A percentile compares a stretch with the other conserved stretches of the same genome.
Conservation (phyloP, 2,113 vertebrate species). For the Tragelaphus strepsiceros region DNA sequence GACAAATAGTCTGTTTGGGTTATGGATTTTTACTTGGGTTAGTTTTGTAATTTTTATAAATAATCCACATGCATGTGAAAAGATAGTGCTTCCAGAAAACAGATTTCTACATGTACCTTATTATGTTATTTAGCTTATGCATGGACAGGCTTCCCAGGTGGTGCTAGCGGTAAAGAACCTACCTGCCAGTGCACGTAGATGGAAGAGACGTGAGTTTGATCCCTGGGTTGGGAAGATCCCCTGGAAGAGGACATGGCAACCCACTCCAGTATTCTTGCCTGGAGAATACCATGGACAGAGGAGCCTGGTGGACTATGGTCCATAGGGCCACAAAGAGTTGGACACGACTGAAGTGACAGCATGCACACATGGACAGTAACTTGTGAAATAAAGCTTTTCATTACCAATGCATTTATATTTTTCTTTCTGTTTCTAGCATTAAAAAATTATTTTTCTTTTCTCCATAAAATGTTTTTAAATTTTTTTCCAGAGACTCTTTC, state of each 20-base stretch:
- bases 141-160: neutral
- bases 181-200: neutral
- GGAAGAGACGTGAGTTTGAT: neutral
- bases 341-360: neutral
- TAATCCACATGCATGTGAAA: neutral
- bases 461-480: constrained; percentile 44
- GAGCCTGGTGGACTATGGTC: neutral
- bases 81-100: neutral
- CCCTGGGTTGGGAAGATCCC: neutral
- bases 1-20: neutral
- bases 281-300: neutral
- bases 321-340: neutral
- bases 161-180: neutral
- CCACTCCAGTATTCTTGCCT: neutral
- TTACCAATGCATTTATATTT: neutral
- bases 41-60: neutral
- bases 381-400: neutral
- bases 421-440: neutral
- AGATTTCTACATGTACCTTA: neutral
- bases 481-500: constrained; percentile 45
- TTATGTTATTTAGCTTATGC: neutral
- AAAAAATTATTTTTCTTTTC: neutral
- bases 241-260: neutral
- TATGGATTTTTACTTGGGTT: neutral
- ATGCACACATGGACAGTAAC: neutral